Evolutionary conservation across 1,140 invertebrate genomes (phyloP), one percentile per base, ranked within the genome.

Genomic region (Lasioglossum baleicum): DNA sequence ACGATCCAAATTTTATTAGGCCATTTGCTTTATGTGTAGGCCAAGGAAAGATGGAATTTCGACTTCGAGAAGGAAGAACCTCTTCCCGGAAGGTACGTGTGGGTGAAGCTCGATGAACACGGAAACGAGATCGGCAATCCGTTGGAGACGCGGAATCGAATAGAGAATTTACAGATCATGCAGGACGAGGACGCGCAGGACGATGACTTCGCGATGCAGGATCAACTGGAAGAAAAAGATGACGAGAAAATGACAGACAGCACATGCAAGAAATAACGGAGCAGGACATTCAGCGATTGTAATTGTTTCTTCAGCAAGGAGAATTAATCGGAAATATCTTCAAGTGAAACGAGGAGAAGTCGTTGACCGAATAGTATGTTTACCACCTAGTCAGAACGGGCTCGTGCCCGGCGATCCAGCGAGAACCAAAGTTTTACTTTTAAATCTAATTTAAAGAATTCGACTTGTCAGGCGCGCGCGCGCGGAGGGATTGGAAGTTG

Each of bases 21-120:
- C 11, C 11, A 48, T 48, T 48, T 48, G 13, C 44, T 2, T 48
- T 48, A 7, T 11, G 56, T 20, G 6, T 70, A 92, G 91, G 88
- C 87, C 0, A 90, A 89, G 70, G 75, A 89, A 68, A 87, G 85
- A 13, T 93, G 91, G 91, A 92, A 93, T 48, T 93, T 93, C 65
- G 91, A 93, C 81, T 93, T 93, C 68, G 88, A 88, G 56, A 89
- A 87, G 15, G 91, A 87, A 78, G 72, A 82, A 64, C 92, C 91
- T 10, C 67, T 92, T 13, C 85, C 87, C 0, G 91, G 90, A 22
- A 82, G 84, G 65, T 92, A 85, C 61, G 80, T 84, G 53, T 93
- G 91, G 91, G 83, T 87, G 40, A 89, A 87, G 71, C 60, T 90
- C 7, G 87, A 90, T 26, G 75, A 88, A 66, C 61, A 90, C 51